Evolutionary conservation across 2,113 vertebrate genomes (phyloP), one percentile per base, ranked within the genome.

Genomic region (Phycodurus eques): DNA sequence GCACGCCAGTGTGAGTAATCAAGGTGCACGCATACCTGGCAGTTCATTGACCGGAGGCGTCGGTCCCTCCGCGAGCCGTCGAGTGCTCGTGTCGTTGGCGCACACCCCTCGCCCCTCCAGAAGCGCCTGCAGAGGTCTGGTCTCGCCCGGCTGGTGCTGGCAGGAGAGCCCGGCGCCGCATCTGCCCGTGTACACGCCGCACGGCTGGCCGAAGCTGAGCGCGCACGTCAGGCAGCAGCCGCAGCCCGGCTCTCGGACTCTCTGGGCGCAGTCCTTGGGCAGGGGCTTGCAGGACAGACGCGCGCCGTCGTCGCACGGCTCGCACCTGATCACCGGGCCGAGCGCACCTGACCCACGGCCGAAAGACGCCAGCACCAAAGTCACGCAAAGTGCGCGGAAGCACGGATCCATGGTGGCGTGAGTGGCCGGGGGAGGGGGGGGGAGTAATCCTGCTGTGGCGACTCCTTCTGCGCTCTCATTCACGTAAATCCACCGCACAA

Each of bases 161-260:
- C 96, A 98, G 67, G 82, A 89, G 64, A 96, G 90, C 0, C 94
- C 94, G 0, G 92, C 69, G 43, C 95, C 95, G 72, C 96, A 98
- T 83, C 94, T 93, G 74, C 96, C 94, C 3, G 94, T 96, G 91
- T 98, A 98, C 69, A 98, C 92, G 20, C 96, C 96, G 89, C 96
- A 98, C 14, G 88, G 74, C 73, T 93, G 91, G 4, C 95, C 95
- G 68, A 73, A 75, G 0, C 73, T 84, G 64, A 96, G 90, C 56
- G 96, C 96, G 84, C 96, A 98, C 2, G 95, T 96, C 90, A 94
- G 49, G 91, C 96, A 98, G 90, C 96, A 98, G 80, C 96, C 95
- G 84, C 96, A 98, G 78, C 96, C 95, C 0, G 96, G 95, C 71
- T 98, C 96, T 15, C 94, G 94, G 75, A 96, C 95, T 39, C 80